phyloP scores from a whole-genome alignment of 2,888 invertebrate species.

The Ormyrus labotus region DNA sequence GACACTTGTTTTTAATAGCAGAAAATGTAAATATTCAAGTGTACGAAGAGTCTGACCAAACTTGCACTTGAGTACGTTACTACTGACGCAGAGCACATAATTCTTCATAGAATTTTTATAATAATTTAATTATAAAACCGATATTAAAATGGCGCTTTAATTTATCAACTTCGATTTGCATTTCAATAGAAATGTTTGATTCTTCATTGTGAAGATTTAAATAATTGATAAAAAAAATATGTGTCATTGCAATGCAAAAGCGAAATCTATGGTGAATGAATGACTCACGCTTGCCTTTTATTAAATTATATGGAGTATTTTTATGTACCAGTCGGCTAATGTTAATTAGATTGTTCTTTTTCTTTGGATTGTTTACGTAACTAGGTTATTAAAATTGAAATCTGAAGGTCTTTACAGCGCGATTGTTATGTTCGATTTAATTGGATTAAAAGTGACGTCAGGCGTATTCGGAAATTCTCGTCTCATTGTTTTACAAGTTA shows the following conservation, averaged over 20 bases:
- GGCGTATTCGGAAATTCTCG: slow-evolving; percentile 25
- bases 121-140: background rate
- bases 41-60: too few relatives aligned
- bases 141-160: background rate
- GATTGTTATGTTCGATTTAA: slow-evolving; percentile 45
- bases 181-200: slow-evolving; percentile 23
- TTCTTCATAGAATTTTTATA: background rate
- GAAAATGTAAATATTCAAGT: too few relatives aligned
- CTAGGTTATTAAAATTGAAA: slow-evolving; percentile 25
- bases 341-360: slow-evolving; percentile 21
- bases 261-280: slow-evolving; percentile 4
- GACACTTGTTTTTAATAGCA: too few relatives aligned
- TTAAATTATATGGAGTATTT: slow-evolving; percentile 13
- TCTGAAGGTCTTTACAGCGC: slow-evolving; percentile 33
- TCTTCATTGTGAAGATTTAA: slow-evolving; percentile 10
- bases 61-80: too few relatives aligned
- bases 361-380: slow-evolving; percentile 46
- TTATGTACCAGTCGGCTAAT: slow-evolving; percentile 12
- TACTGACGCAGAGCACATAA: too few relatives aligned
- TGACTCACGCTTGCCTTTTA: slow-evolving; percentile 31
- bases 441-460: slow-evolving; percentile 47
- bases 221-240: slow-evolving; percentile 25
- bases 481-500: slow-evolving; percentile 44
- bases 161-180: background rate
- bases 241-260: slow-evolving; percentile 25